Evolutionary conservation across 2,888 invertebrate genomes (phyloP).

Genomic region (Vandiemenella viatica): DNA sequence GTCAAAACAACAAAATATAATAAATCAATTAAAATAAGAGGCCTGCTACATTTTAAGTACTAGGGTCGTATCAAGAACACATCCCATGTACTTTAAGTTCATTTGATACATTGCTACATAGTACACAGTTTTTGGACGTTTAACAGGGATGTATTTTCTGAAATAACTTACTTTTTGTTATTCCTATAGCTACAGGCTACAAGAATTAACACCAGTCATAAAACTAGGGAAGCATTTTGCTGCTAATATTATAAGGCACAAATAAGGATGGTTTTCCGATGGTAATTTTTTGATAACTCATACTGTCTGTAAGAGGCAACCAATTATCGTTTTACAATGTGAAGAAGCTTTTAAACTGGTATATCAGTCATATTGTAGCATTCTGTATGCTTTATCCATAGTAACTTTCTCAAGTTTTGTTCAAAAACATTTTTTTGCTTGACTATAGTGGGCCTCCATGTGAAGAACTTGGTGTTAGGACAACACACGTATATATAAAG

Average conservation of each 20-base stretch:
- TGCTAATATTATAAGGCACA: constrained; percentile 19
- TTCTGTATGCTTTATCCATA: too few relatives aligned
- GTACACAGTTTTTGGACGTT: constrained; percentile 14
- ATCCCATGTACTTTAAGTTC: background rate
- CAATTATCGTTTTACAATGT: too few relatives aligned
- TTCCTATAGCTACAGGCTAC: constrained; percentile 14
- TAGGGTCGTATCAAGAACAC: constrained; percentile 7
- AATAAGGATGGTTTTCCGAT: constrained; percentile 18
- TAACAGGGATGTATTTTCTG: constrained; percentile 11
- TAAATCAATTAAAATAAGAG: constrained; percentile 5
- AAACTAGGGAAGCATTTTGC: constrained; percentile 18
- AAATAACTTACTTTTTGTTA: constrained; percentile 9
- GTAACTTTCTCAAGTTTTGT: too few relatives aligned
- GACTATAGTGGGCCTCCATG: too few relatives aligned
- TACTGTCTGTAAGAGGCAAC: constrained; percentile 11
- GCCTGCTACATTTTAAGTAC: constrained; percentile 10
- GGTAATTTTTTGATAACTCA: constrained; percentile 9
- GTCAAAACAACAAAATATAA: constrained; percentile 9
- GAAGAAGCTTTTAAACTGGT: too few relatives aligned
- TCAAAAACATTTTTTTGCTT: too few relatives aligned
- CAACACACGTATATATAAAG: too few relatives aligned
- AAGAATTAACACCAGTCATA: constrained; percentile 16
- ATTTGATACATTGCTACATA: constrained; percentile 7
- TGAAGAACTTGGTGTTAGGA: too few relatives aligned
- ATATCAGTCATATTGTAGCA: too few relatives aligned